These are phyloP conservation scores for Drosophila peninsularis DNA, from an alignment of 2,888 invertebrate species.

Conservation along the genomic window DNA sequence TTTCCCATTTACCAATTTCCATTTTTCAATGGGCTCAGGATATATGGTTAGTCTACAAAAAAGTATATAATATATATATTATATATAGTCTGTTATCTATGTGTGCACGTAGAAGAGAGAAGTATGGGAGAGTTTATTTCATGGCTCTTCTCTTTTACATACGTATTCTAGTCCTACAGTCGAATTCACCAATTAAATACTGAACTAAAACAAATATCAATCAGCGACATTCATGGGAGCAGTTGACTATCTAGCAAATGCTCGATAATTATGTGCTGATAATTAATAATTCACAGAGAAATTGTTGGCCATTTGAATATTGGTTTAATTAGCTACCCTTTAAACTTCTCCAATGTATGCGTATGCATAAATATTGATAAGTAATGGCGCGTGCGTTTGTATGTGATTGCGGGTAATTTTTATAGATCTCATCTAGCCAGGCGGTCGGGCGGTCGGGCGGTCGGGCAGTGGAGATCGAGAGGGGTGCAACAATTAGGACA, in stretches of 20 bases:
- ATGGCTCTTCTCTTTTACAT: neutral
- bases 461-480: slow-evolving; percentile 21
- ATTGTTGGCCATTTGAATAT: neutral
- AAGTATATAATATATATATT: neutral
- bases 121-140: neutral
- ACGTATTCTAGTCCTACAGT: neutral
- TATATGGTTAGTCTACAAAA: too few relatives aligned
- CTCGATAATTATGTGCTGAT: neutral
- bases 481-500: slow-evolving; percentile 27
- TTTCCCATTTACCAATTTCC: too few relatives aligned
- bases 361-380: slow-evolving; percentile 47
- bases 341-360: slow-evolving; percentile 27
- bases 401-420: slow-evolving; percentile 51
- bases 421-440: slow-evolving; percentile 56
- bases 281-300: slow-evolving; percentile 4
- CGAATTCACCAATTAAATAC: neutral
- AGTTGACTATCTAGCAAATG: neutral
- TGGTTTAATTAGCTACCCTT: neutral
- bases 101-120: neutral
- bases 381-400: slow-evolving; percentile 10
- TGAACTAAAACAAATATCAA: neutral
- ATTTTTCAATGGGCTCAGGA: too few relatives aligned
- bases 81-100: neutral
- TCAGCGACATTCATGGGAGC: neutral
- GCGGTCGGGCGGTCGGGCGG: slow-evolving; percentile 6